A percentile compares a stretch with the other conserved stretches of the same genome.
phyloP scores from a whole-genome alignment of 2,113 vertebrate genomes.

The Cyanoderma ruficeps region DNA sequence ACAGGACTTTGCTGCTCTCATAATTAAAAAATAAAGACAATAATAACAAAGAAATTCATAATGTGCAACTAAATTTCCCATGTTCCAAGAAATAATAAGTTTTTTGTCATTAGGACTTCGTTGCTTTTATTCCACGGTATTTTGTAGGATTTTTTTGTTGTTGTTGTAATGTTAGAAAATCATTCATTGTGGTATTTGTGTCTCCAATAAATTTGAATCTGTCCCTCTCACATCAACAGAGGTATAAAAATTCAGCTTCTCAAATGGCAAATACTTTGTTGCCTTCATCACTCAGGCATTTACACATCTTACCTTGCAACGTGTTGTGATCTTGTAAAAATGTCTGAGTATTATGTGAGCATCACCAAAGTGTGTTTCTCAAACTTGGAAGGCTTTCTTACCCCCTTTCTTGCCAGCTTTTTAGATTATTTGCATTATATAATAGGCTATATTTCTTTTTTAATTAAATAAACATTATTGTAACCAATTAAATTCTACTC shows the following conservation, averaged over 20 bases:
- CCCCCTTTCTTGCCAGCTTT: neutral
- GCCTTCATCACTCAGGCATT: neutral
- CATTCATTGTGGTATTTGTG: neutral
- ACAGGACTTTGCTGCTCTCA: neutral
- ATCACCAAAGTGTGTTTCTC: neutral
- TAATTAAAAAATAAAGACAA: neutral
- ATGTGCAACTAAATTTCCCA: neutral
- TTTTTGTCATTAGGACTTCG: neutral
- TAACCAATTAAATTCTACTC: neutral
- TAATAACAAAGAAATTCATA: neutral
- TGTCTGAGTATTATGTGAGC: neutral
- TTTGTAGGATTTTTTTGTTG: neutral
- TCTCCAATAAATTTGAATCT: neutral
- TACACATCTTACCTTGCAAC: neutral
- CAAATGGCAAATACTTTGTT: neutral
- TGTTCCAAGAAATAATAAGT: neutral
- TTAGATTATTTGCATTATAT: neutral
- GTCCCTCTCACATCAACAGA: neutral
- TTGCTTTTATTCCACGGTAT: neutral
- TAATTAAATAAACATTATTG: constrained; percentile 14
- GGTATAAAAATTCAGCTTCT: neutral
- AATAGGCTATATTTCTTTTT: neutral
- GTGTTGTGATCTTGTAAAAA: neutral
- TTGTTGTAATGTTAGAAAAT: neutral
- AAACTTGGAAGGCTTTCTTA: neutral